Percentiles rank a stretch among this genome's conserved stretches.
These are phyloP conservation scores for Hyppa rectilinea DNA, from an alignment of 2,888 invertebrate genomes.

Conservation along the genomic window DNA sequence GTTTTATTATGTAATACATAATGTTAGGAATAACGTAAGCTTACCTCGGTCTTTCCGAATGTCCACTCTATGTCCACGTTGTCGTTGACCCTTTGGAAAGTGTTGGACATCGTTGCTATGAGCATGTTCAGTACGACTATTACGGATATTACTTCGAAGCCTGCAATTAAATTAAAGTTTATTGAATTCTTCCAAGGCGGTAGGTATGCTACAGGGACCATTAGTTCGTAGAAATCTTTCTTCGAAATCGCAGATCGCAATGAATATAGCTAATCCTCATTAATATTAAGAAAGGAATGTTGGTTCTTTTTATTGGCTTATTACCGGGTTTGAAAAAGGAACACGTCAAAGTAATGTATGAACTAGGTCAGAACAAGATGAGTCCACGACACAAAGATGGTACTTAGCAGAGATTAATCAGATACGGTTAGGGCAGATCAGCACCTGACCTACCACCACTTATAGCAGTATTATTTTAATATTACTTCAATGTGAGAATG, in stretches of 20 bases:
- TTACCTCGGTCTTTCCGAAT: conserved; percentile 92
- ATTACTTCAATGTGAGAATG: no score
- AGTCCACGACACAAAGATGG: background rate
- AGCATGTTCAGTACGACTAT: conserved; percentile 94
- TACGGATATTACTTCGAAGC: conserved; percentile 93
- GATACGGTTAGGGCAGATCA: background rate
- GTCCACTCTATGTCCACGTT: conserved; percentile 94
- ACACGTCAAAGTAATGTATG: no score
- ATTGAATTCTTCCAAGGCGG: background rate
- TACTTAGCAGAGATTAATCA: background rate
- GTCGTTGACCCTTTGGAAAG: conserved; percentile 93
- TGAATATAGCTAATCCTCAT: background rate
- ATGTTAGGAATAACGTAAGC: conserved; percentile 32
- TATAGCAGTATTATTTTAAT: no score
- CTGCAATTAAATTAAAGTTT: conserved; percentile 71
- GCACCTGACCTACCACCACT: no score
- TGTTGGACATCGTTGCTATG: conserved; percentile 95
- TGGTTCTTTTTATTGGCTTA: background rate
- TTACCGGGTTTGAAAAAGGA: no score
- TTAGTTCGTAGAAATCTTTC: background rate
- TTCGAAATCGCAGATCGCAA: background rate
- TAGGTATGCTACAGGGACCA: background rate
- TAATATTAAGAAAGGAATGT: background rate
- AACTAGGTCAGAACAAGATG: background rate
- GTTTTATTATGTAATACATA: conserved; percentile 4